phyloP scores from a whole-genome alignment of 2,888 invertebrate species.

The Choristoneura rosaceana region DNA sequence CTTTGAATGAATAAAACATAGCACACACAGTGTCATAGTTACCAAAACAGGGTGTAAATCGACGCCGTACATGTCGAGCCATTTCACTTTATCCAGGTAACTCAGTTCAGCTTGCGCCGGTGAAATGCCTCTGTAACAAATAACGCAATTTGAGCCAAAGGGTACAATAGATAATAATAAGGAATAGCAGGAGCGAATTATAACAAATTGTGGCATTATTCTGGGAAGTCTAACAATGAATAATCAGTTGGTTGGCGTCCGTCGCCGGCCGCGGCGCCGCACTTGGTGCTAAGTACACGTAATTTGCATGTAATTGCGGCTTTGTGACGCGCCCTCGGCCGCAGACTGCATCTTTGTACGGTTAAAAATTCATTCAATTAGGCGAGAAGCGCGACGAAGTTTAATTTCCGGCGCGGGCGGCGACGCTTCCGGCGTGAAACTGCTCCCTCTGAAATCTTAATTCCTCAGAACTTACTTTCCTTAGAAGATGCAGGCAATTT shows the following conservation, averaged over 20 bases:
- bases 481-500: constrained; percentile 47
- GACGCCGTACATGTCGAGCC: constrained; percentile 99
- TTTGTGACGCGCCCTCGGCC: constrained; percentile 69
- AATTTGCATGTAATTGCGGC: constrained; percentile 83
- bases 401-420: constrained; percentile 73
- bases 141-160: constrained; percentile 45
- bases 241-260: constrained; percentile 56
- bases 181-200: constrained; percentile 58
- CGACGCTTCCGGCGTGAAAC: constrained; percentile 66
- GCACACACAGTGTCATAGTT: constrained; percentile 66
- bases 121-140: constrained; percentile 90
- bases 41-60: constrained; percentile 98
- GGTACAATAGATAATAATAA: constrained; percentile 42
- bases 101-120: constrained; percentile 97
- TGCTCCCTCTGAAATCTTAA: constrained; percentile 71
- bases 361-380: constrained; percentile 84
- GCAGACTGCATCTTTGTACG: constrained; percentile 78
- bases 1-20: constrained; percentile 34
- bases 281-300: constrained; percentile 76
- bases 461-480: constrained; percentile 63
- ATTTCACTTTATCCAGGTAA: constrained; percentile 98
- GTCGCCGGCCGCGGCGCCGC: constrained; percentile 54
- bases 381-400: constrained; percentile 73
- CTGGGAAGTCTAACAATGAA: constrained; percentile 69
- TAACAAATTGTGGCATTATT: constrained; percentile 63